Evolutionary conservation across 2,113 vertebrate genomes (phyloP).

Genomic region (Mirounga angustirostris): DNA sequence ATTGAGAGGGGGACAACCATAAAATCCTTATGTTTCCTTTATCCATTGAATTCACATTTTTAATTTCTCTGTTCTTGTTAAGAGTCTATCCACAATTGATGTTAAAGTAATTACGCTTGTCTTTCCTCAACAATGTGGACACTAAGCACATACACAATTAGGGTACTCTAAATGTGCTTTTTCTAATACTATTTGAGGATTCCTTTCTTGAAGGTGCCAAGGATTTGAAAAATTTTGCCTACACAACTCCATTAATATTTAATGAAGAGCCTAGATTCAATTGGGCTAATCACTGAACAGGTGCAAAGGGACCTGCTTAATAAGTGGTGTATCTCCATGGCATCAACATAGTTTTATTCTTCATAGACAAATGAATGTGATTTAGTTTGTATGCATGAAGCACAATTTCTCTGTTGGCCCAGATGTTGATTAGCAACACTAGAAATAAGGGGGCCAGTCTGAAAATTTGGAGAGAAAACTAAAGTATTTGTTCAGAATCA

Average conservation of each 20-base stretch:
- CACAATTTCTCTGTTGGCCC: constrained; percentile 53
- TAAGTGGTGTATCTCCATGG: constrained; percentile 58
- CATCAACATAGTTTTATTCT: constrained; percentile 47
- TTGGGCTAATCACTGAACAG: constrained; percentile 52
- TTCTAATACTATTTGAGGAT: constrained; percentile 50
- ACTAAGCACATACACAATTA: constrained; percentile 54
- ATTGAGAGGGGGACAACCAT: not conserved
- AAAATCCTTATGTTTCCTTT: constrained; percentile 32
- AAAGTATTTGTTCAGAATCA: constrained; percentile 67
- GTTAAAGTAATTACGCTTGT: constrained; percentile 44
- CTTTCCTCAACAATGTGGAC: constrained; percentile 22
- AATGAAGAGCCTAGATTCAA: constrained; percentile 63
- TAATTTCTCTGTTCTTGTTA: constrained; percentile 48
- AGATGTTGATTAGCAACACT: constrained; percentile 61
- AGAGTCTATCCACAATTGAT: constrained; percentile 31
- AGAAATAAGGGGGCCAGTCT: constrained; percentile 36
- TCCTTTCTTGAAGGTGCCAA: constrained; percentile 56
- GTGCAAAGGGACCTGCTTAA: constrained; percentile 71
- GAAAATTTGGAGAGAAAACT: constrained; percentile 68
- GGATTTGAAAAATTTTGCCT: constrained; percentile 53
- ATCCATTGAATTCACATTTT: constrained; percentile 50
- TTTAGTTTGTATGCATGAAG: constrained; percentile 25
- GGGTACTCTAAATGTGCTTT: constrained; percentile 15
- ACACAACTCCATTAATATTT: constrained; percentile 71
- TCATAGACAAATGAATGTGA: constrained; percentile 45